Evolutionary conservation across 2,797 vertebrate species (phyloP), one percentile per base, ranked within the genome.

Genomic region (Diplodus sargus): DNA sequence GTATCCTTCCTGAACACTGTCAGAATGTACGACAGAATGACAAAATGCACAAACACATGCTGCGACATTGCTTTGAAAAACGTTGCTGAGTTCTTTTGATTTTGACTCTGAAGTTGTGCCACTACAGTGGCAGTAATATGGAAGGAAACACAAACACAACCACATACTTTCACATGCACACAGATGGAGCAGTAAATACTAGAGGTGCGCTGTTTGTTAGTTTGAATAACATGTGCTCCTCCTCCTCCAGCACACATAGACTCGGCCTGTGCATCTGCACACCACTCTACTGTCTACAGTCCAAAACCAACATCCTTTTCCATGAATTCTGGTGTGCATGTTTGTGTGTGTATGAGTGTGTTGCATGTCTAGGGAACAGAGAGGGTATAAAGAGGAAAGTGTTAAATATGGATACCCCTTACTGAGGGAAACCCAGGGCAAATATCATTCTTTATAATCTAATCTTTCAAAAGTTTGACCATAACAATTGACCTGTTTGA

Each of bases 301-400:
- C 87, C 90, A 94, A 92, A 87, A 86, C 42, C 72, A 92, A 67
- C 90, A 91, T 85, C 81, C 85, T 73, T 68, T 42, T 68, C 49
- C 53, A 78, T 75, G 77, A 63, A 73, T 70, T 72, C 47, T 62
- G n/a, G 28, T 81, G 64, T 13, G 1, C 0, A 8, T 12, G 30
- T 56, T 14, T 70, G 13, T 58, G 23, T 62, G 76, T 43, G 45
- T 25, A n/a, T 53, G 63, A 42, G 66, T 62, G 53, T 63, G 28
- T 49, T 61, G 48, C 23, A 63, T 43, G 25, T 72, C 10, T 57
- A 17, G 43, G 68, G 15, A 71, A 3, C 25, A 20, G 63, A 48
- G 14, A 64, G 51, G 59, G 17, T 66, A 48, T 61, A 67, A 34
- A 61, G 60, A 75, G 57, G 15, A 42, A 62, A 51, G 34, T 1